Base-by-base conservation (phyloP, 2,888 invertebrate genomes). In the Arge pagana region DNA sequence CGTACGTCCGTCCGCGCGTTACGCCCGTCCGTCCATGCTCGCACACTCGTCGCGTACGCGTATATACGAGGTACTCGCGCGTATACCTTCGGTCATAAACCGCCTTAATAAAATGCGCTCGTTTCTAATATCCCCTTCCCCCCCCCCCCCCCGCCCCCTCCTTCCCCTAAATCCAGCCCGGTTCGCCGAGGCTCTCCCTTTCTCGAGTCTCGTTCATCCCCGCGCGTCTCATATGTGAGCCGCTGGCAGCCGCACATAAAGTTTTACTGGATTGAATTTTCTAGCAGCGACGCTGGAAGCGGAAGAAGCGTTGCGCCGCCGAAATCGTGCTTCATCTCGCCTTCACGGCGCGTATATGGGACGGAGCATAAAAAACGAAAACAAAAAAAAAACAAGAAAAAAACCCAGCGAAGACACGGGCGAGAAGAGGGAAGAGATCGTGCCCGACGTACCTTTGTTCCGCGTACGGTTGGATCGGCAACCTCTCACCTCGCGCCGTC, bases 251-350 rank as follows among this genome's bases (percentile, higher is more conserved):
- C 49, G 49, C 56, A 57, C 62, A 67, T 68, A 70, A 70, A 70
- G 59, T 61, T 63, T 60, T 55, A 54, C 57, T 62, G 59, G 64
- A 70, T 70, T 70, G 68, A 67, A 70, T 67, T 67, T 70, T 66
- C 61, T 63, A 63, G 52, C 33, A 56, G 54, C 48, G 45, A n/a
- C n/a, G 53, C 31, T 50, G 48, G 50, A 24, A 37, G 31, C 45
- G 45, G n/a, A n/a, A n/a, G n/a, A n/a, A n/a, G n/a, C n/a, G n/a
- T n/a, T n/a, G n/a, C n/a, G n/a, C n/a, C n/a, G n/a, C n/a, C n/a
- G n/a, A n/a, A n/a, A n/a, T n/a, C n/a, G n/a, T n/a, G n/a, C n/a
- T n/a, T n/a, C n/a, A n/a, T n/a, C n/a, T n/a, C n/a, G n/a, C n/a
- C n/a, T n/a, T n/a, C n/a, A n/a, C n/a, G n/a, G n/a, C n/a, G n/a